Percentiles rank a stretch among this genome's conserved stretches.
These are phyloP conservation scores for Bombycilla garrulus DNA, from an alignment of 2,113 vertebrate genomes.

Conservation along the genomic window DNA sequence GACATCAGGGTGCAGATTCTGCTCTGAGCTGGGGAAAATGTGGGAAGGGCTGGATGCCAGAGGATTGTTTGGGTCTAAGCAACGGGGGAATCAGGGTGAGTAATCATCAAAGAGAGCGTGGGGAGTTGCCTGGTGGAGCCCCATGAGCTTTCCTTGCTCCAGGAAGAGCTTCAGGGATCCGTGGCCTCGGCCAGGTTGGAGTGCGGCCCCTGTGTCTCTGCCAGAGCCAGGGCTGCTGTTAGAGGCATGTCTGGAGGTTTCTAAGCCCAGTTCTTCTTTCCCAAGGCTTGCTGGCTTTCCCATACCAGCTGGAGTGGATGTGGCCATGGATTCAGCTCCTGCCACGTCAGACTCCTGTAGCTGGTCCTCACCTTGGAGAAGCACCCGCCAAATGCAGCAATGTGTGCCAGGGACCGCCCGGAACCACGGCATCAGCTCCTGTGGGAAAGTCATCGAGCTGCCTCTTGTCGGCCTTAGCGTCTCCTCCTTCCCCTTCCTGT, in stretches of 20 bases:
- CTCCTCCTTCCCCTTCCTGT: background rate
- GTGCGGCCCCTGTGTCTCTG: background rate
- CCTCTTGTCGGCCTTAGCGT: background rate
- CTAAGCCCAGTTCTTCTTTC: background rate
- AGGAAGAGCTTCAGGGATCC: background rate
- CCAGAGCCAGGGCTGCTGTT: background rate
- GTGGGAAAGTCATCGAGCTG: background rate
- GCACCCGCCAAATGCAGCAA: fast-evolving
- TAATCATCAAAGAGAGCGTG: fast-evolving
- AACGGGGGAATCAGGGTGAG: background rate
- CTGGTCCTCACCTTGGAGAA: background rate
- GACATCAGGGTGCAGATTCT: background rate
- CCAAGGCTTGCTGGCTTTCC: background rate
- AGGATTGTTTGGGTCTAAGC: background rate
- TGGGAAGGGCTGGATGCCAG: background rate
- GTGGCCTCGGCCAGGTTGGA: fast-evolving
- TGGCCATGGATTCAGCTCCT: background rate
- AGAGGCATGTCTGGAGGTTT: background rate
- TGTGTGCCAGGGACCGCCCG: background rate
- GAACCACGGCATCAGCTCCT: background rate
- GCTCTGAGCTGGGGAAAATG: background rate
- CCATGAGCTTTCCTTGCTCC: fast-evolving
- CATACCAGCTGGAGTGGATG: background rate
- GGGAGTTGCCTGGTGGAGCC: background rate
- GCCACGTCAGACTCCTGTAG: background rate